phyloP scores from a whole-genome alignment of 2,113 vertebrate genomes.

The Aramus guarauna region DNA sequence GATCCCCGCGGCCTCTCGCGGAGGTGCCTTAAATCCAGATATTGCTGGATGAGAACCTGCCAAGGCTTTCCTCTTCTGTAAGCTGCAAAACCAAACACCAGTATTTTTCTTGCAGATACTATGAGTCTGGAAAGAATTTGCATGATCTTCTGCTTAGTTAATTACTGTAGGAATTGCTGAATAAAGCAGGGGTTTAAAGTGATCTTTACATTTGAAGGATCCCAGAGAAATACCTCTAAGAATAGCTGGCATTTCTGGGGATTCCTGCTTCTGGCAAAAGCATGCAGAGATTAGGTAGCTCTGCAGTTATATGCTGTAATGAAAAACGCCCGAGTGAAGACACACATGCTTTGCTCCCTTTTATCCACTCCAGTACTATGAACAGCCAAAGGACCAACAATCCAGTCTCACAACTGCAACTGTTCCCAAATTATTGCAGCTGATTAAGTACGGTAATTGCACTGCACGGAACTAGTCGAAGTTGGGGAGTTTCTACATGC shows the following conservation, averaged over 20 bases:
- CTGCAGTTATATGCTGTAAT: not conserved
- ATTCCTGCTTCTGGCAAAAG: not conserved
- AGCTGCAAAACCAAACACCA: not conserved
- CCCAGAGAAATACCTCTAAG: not conserved
- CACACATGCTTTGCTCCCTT: rapidly evolving
- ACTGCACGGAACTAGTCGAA: rapidly evolving
- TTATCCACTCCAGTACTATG: rapidly evolving
- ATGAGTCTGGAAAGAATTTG: not conserved
- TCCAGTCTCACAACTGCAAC: rapidly evolving
- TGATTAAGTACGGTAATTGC: rapidly evolving
- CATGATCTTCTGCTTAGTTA: not conserved
- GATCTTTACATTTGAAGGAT: not conserved
- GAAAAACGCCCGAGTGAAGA: rapidly evolving
- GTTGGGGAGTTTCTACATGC: rapidly evolving
- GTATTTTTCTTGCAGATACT: not conserved
- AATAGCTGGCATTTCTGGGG: not conserved
- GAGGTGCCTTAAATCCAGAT: not conserved
- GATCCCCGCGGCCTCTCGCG: not conserved
- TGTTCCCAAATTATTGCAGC: not conserved
- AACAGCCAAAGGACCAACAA: not conserved
- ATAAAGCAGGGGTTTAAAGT: not conserved
- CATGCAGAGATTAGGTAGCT: rapidly evolving
- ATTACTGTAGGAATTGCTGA: not conserved
- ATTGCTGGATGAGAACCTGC: not conserved
- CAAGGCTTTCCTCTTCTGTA: not conserved